Percentiles rank a stretch among this genome's conserved stretches.
Evolutionary conservation across 1,140 invertebrate species (phyloP).

Genomic region (Cherax quadricarinatus): DNA sequence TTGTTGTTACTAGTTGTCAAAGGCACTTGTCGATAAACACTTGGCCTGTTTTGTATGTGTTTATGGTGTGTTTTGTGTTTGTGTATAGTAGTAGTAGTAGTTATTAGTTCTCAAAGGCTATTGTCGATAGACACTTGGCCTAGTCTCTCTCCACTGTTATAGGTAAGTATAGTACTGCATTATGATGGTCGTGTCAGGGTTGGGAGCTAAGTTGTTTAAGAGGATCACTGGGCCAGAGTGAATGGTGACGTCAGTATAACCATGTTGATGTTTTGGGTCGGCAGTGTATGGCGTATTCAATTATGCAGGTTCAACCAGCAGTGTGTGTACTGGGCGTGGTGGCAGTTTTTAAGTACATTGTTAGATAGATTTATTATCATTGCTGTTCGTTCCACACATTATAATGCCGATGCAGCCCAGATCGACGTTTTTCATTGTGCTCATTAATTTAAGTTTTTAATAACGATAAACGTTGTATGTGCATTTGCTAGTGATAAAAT

Average conservation of each 20-base stretch:
- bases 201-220: no score
- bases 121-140: no score
- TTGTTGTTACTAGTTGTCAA: no score
- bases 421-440: neutral
- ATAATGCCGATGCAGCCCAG: neutral
- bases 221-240: neutral
- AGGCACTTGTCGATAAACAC: no score
- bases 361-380: conserved; percentile 11
- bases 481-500: neutral
- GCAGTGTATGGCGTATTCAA: neutral
- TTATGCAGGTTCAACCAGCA: neutral
- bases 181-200: no score
- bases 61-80: no score
- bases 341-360: neutral
- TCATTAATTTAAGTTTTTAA: neutral
- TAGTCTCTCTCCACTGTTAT: no score
- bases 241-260: neutral
- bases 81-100: no score
- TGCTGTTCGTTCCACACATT: neutral
- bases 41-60: no score
- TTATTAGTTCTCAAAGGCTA: no score
- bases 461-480: neutral
- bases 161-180: no score
- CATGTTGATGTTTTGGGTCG: no score
- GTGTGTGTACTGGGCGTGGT: neutral